Conservation (phyloP, 1,140 invertebrate species). For the Brachionus rotundiformis region DNA sequence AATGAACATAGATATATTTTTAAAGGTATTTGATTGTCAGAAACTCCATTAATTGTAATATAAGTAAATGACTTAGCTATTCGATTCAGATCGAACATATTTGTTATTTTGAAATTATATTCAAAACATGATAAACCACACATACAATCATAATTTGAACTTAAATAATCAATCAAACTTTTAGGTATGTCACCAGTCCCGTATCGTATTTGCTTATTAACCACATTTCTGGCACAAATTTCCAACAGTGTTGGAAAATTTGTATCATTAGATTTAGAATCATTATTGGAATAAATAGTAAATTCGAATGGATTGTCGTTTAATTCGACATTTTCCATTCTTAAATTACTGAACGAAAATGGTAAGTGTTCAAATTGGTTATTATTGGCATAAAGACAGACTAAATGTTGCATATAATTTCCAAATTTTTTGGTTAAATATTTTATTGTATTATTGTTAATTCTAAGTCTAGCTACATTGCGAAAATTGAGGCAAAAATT, state of each 20-base stretch:
- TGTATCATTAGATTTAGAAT: neutral
- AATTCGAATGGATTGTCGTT: conserved; percentile 39
- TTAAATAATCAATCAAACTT: conserved; percentile 18
- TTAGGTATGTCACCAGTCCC: neutral
- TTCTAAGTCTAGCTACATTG: neutral
- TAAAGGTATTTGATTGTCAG: conserved; percentile 41
- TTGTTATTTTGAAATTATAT: conserved; percentile 29
- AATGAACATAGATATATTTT: conserved; percentile 33
- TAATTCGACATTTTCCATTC: conserved; percentile 19
- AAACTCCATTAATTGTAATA: conserved; percentile 25
- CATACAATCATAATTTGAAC: conserved; percentile 23
- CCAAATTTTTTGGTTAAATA: neutral
- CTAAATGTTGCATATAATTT: neutral
- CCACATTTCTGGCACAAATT: conserved; percentile 13
- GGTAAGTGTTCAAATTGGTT: conserved; percentile 21
- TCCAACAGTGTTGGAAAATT: conserved; percentile 30
- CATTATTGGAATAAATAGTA: conserved; percentile 10
- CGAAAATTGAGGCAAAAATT: conserved; percentile 38
- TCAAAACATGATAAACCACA: conserved; percentile 41
- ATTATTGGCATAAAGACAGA: conserved; percentile 37
- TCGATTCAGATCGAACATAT: conserved; percentile 48
- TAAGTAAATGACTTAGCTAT: conserved; percentile 50
- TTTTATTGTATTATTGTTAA: conserved; percentile 32
- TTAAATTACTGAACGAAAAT: neutral
- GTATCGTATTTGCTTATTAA: conserved; percentile 10